Percentiles rank a stretch among this genome's conserved stretches.
These are phyloP conservation scores for Gyrodactylus salaris DNA, from an alignment of 1,140 invertebrate species.

Conservation along the genomic window DNA sequence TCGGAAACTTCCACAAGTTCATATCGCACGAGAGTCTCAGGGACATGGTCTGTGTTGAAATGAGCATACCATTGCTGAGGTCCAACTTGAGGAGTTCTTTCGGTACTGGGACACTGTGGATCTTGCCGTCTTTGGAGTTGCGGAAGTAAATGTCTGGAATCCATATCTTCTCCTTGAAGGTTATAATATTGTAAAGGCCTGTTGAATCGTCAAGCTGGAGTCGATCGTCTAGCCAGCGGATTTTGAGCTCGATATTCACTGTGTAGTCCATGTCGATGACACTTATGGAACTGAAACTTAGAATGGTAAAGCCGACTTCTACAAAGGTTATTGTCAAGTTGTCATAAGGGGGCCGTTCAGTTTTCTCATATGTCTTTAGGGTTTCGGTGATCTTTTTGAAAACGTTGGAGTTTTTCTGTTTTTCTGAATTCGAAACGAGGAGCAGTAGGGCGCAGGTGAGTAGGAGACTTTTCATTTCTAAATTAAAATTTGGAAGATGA, in stretches of 20 bases:
- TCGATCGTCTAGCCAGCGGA: background rate
- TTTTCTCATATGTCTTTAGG: background rate
- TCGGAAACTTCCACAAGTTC: constrained; percentile 5
- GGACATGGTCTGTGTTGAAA: background rate
- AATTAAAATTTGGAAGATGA: too few species aligned
- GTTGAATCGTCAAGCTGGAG: background rate
- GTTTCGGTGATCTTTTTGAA: background rate
- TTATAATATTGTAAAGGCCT: background rate
- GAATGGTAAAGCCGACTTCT: background rate
- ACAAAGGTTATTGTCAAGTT: background rate
- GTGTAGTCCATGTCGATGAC: background rate
- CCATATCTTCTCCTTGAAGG: background rate
- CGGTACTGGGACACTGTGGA: background rate
- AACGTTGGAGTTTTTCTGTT: too few species aligned
- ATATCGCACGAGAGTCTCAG: background rate
- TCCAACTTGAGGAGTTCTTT: background rate
- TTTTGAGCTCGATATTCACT: background rate
- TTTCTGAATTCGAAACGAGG: too few species aligned
- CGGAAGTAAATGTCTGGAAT: background rate
- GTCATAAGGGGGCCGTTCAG: background rate
- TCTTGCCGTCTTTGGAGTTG: background rate
- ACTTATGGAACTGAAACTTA: background rate
- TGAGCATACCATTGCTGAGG: background rate
- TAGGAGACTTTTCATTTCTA: too few species aligned
- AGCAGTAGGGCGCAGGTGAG: too few species aligned